phyloP scores from a whole-genome alignment of 1,140 invertebrate genomes.

The Galendromus occidentalis region DNA sequence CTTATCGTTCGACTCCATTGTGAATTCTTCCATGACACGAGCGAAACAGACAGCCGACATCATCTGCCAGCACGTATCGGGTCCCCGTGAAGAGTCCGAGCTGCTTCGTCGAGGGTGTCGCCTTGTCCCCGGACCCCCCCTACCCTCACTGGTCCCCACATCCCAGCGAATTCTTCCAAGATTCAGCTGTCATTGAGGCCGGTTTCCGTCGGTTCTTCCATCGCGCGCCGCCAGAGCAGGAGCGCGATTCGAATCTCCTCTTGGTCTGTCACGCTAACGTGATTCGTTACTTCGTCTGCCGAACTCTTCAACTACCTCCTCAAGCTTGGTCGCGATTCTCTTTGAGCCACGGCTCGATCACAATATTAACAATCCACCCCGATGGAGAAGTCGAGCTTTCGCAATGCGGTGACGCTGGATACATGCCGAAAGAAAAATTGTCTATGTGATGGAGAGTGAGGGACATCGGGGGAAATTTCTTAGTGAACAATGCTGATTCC shows the following conservation, averaged over 20 bases:
- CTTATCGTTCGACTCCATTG: conserved; percentile 51
- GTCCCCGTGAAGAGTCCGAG: conserved; percentile 39
- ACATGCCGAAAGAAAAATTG: conserved; percentile 29
- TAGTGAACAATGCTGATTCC: no score
- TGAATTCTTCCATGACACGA: conserved; percentile 77
- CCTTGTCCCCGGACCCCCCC: conserved; percentile 60
- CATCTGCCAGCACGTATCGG: conserved; percentile 44
- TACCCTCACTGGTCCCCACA: no score
- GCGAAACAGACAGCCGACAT: conserved; percentile 73
- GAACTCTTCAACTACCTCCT: conserved; percentile 35
- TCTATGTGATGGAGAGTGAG: no score
- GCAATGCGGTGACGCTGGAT: conserved; percentile 31
- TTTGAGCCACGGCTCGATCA: conserved; percentile 32
- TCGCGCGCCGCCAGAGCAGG: conserved; percentile 30
- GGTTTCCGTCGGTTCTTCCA: conserved; percentile 37
- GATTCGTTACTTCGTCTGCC: conserved; percentile 37
- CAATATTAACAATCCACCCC: conserved; percentile 32
- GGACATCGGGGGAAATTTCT: no score
- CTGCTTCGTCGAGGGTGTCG: conserved; percentile 81
- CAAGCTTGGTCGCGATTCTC: conserved; percentile 35
- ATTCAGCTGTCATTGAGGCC: conserved; percentile 35
- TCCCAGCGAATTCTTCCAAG: conserved; percentile 18
- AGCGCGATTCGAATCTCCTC: conserved; percentile 32
- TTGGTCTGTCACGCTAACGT: conserved; percentile 40
- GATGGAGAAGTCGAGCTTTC: conserved; percentile 29